phyloP scores from a whole-genome alignment of 2,888 invertebrate genomes.

The Eupithecia subfuscata region DNA sequence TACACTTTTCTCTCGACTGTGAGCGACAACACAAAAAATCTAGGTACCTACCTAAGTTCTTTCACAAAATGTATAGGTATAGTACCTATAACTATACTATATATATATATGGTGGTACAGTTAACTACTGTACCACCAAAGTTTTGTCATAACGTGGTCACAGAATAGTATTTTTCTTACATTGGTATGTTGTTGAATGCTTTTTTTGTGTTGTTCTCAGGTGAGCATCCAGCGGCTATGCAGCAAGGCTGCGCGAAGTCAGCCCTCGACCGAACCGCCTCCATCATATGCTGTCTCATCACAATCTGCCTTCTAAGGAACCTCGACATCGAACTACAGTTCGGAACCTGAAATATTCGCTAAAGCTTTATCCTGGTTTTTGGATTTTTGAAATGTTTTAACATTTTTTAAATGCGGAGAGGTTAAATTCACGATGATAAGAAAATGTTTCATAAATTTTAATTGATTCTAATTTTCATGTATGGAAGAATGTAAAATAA shows the following conservation, averaged over 20 bases:
- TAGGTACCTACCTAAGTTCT: too few species aligned
- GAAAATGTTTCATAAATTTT: not conserved
- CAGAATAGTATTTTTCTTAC: too few species aligned
- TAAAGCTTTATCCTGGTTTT: not conserved
- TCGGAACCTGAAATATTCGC: conserved; percentile 63
- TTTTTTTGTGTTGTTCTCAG: conserved; percentile 51
- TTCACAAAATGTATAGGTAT: too few species aligned
- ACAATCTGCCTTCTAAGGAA: conserved; percentile 58
- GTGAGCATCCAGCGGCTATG: conserved; percentile 80
- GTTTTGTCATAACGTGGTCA: too few species aligned
- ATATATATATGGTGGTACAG: too few species aligned
- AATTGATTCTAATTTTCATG: not conserved
- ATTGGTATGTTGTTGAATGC: not conserved
- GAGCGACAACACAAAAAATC: too few species aligned
- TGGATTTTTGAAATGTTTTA: conserved; percentile 1
- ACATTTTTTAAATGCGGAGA: not conserved
- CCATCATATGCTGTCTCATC: conserved; percentile 61
- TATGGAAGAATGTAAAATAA: not conserved
- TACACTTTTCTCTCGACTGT: too few species aligned
- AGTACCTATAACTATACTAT: too few species aligned
- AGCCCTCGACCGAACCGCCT: conserved; percentile 64
- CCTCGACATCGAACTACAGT: conserved; percentile 54
- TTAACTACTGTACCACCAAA: too few species aligned
- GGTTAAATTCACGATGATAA: not conserved
- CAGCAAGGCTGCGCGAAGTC: conserved; percentile 78